Percentiles rank a stretch among this genome's conserved stretches.
These are phyloP conservation scores for Pelochelys cantorii DNA, from an alignment of 2,797 vertebrate species.

Conservation along the genomic window DNA sequence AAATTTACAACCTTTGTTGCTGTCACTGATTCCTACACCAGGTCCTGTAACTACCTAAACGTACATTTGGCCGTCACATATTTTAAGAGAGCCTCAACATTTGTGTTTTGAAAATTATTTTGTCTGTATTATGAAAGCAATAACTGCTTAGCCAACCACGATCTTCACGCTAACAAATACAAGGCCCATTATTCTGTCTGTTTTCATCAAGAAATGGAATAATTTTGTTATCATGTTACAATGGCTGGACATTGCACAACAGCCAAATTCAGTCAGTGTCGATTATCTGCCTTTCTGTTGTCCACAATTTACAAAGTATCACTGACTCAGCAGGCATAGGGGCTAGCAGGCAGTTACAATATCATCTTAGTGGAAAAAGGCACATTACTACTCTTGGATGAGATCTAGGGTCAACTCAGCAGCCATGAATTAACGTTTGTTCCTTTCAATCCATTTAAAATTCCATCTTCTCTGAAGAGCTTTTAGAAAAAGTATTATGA, in stretches of 20 bases:
- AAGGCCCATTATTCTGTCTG: not conserved
- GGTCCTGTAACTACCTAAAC: not conserved
- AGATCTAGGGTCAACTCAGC: slow-evolving; percentile 24
- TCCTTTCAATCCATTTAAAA: slow-evolving; percentile 21
- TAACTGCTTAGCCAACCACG: not conserved
- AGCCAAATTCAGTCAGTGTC: not conserved
- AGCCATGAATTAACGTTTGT: not conserved
- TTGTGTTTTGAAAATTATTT: not conserved
- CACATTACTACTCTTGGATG: not conserved
- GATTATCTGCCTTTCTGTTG: not conserved
- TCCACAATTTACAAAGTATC: not conserved
- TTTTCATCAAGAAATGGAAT: not conserved
- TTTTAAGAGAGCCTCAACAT: not conserved
- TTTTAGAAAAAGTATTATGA: slow-evolving; percentile 35
- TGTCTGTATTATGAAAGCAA: not conserved
- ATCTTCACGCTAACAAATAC: not conserved
- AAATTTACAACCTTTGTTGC: not conserved
- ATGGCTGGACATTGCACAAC: slow-evolving; percentile 19
- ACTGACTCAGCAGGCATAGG: not conserved
- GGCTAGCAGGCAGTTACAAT: slow-evolving; percentile 45
- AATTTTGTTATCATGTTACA: slow-evolving; percentile 3
- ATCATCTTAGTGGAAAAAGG: slow-evolving; percentile 4
- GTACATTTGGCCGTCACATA: not conserved
- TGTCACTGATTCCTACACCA: not conserved
- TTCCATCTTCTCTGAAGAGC: slow-evolving; percentile 9